Percentiles rank a stretch among this genome's conserved stretches.
Conservation (phyloP, 2,113 vertebrate genomes). For the Eudyptes chrysolophus region DNA sequence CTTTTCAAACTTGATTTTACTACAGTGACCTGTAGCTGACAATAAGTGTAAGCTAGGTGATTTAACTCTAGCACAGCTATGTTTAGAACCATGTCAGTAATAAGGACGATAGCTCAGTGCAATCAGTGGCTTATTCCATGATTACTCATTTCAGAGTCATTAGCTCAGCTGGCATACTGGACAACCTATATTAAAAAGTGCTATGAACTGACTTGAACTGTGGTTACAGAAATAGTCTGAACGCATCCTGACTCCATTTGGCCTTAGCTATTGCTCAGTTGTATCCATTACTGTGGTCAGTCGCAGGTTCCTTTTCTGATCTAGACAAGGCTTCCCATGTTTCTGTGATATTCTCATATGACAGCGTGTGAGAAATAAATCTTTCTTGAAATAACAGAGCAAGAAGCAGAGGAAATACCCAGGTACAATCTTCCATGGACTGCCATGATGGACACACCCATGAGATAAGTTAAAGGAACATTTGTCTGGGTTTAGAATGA, state of each 20-base stretch:
- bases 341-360: neutral
- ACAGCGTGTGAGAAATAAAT: neutral
- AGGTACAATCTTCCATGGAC: neutral
- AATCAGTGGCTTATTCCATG: neutral
- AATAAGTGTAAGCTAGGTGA: neutral
- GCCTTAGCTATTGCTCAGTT: neutral
- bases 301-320: neutral
- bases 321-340: neutral
- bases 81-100: neutral
- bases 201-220: neutral
- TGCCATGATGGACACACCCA: accelerated
- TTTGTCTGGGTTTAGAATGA: neutral
- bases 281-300: neutral
- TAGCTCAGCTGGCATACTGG: neutral
- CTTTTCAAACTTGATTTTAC: neutral
- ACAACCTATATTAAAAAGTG: neutral
- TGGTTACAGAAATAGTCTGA: neutral
- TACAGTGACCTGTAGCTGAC: neutral
- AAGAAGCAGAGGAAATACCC: neutral
- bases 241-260: neutral
- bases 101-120: neutral
- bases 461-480: neutral
- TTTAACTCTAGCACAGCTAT: neutral
- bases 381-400: neutral
- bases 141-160: neutral